A percentile compares a stretch with the other conserved stretches of the same genome.
Conservation (phyloP, 2,113 vertebrate genomes). For the Chrysochloris asiatica region DNA sequence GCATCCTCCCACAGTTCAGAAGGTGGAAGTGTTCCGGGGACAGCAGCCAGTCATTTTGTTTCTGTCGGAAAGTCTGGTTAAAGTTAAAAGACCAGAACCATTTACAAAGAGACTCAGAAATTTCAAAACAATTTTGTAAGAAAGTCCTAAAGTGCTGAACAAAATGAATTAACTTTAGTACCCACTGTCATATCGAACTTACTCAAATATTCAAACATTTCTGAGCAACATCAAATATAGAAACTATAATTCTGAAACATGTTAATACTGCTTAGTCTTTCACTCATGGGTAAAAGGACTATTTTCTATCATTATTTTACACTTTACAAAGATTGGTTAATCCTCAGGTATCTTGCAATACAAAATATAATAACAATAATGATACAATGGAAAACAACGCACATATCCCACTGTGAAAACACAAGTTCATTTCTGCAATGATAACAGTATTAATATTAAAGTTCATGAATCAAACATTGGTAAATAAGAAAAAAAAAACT, state of each 20-base stretch:
- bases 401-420: constrained; percentile 74
- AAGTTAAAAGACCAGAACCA: constrained; percentile 77
- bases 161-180: constrained; percentile 84
- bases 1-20: constrained; percentile 78
- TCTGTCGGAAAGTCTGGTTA: constrained; percentile 33
- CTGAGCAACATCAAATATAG: constrained; percentile 69
- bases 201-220: constrained; percentile 54
- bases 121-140: constrained; percentile 82
- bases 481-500: constrained; percentile 79
- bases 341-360: constrained; percentile 73
- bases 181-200: constrained; percentile 79
- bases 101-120: constrained; percentile 78
- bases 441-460: constrained; percentile 78
- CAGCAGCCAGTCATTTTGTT: background rate
- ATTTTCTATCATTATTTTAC: constrained; percentile 34
- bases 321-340: constrained; percentile 69
- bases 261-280: constrained; percentile 74
- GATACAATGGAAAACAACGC: constrained; percentile 77
- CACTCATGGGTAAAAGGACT: constrained; percentile 47
- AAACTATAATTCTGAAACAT: constrained; percentile 63
- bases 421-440: constrained; percentile 77
- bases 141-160: constrained; percentile 86
- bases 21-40: constrained; percentile 84
- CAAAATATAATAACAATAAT: constrained; percentile 67
- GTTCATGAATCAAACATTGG: constrained; percentile 82